Evolutionary conservation across 2,797 vertebrate species (phyloP), one percentile per base, ranked within the genome.

Genomic region (Poeciliopsis gracilis): DNA sequence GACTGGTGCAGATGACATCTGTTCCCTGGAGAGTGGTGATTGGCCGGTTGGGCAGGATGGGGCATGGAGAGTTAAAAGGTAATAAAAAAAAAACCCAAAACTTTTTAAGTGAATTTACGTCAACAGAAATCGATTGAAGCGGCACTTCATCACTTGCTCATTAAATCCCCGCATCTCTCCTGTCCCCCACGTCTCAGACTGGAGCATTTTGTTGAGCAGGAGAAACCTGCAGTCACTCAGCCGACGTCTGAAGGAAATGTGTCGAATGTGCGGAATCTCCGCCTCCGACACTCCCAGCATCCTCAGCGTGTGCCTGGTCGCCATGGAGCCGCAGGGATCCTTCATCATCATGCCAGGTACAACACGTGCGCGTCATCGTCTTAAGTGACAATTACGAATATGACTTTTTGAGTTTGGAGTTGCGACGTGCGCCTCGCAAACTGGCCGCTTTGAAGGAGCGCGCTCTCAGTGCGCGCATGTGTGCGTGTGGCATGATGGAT

Each of bases 301-400:
- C 88, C 97, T 99, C 89, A 99, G 98, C 55, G 97, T 98, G 90
- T 99, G 98, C 90, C 92, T 99, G 90, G 98, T 99, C 87, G 98
- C 98, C 89, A 97, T 99, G 96, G 98, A 99, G 92, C 97, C 98
- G 41, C 98, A 99, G 93, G 98, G 98, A 77, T 99, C 98, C 89
- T 99, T 99, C 90, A 96, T 99, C 94, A 97, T 99, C 87, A 99
- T 99, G 98, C 98, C 98, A 97, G 98, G 98, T 97, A 94, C 55
- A 75, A 46, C 51, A 70, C 70, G 75, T 73, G 71, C 49, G 38
- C 45, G 73, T 36, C 55, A 53, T 28, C 11, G 8, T 15, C 11
- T 8, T 4, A 9, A 25, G n/a, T 1, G 36, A 25, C 25, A 25
- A 45, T 70, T 28, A 13, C 11, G 23, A 38, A 66, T 38, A 18